A percentile compares a stretch with the other conserved stretches of the same genome.
Evolutionary conservation across 2,797 vertebrate genomes (phyloP).

Genomic region (Phoxinus dragarum): DNA sequence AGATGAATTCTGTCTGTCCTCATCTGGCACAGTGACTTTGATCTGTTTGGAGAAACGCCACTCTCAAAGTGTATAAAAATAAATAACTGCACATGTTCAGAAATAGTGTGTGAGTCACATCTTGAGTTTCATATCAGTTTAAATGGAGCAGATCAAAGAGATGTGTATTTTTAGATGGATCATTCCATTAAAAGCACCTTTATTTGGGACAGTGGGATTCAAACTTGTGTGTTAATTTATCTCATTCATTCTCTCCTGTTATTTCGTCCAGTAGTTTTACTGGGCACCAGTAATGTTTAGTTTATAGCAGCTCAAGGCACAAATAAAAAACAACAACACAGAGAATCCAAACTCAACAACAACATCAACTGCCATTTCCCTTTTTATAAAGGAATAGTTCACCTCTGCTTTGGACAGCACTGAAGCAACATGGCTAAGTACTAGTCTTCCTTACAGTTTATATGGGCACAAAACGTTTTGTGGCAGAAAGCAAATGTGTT

Average conservation of each 20-base stretch:
- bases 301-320: background rate
- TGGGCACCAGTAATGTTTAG: background rate
- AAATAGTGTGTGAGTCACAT: constrained; percentile 65
- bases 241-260: background rate
- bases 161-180: constrained; percentile 71
- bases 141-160: constrained; percentile 67
- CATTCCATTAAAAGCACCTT: constrained; percentile 70
- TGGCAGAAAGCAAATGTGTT: background rate
- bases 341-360: background rate
- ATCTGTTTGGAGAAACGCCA: constrained; percentile 51
- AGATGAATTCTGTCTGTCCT: constrained; percentile 33
- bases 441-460: background rate
- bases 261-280: background rate
- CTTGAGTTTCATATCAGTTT: constrained; percentile 68
- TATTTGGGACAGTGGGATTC: constrained; percentile 42
- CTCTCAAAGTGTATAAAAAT: constrained; percentile 71
- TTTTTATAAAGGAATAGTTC: background rate
- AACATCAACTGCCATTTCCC: background rate
- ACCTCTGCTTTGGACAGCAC: background rate
- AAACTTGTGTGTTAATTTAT: background rate
- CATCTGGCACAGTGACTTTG: constrained; percentile 45
- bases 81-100: constrained; percentile 67
- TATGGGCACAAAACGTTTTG: background rate
- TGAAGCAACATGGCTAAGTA: background rate
- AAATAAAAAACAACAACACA: background rate